Base-by-base conservation (phyloP, 2,113 vertebrate genomes). In the Phalacrocorax carbo region DNA sequence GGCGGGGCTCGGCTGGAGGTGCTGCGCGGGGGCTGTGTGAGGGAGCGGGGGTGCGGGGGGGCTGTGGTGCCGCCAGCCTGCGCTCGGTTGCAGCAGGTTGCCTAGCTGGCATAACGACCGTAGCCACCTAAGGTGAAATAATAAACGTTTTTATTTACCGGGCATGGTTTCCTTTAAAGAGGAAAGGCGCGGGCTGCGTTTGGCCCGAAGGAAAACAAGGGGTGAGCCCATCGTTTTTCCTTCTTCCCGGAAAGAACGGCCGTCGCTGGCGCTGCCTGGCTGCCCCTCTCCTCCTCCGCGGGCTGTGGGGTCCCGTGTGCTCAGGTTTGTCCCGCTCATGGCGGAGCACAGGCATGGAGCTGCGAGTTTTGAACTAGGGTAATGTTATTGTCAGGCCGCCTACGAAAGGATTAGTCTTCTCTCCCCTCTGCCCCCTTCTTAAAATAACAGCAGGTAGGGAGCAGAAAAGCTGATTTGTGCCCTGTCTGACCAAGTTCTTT, bases 381-480 rank as follows among this genome's bases (percentile, higher is more conserved):
- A 62, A 62, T 12, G n/a, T 27, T 48, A 5, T 36, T 57, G 72
- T 52, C 49, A 16, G 65, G 70, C 79, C 5, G 60, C 64, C 64
- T 48, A 3, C 30, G 12, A 38, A 68, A 60, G 85, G 89, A 95
- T 96, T 96, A 96, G 27, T 68, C 14, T 71, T 17, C 27, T 66
- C 20, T 40, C 30, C 38, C 18, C 23, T 34, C 18, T 25, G n/a
- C 19, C 30, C 16, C 32, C 11, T 55, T 29, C 94, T 69, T 82
- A 91, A 94, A 94, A 95, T 97, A 96, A 42, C 58, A 86, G 86
- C 73, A 89, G 85, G 94, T 90, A 91, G 64, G 62, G 82, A 93
- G 75, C 49, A 73, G 88, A 55, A 93, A 95, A 96, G 90, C 94
- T 92, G 96, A 91, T 97, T 96, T 96, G 95, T 95, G 93, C 90